Conservation (phyloP, 2,113 vertebrate genomes). For the Tachuris rubrigastra region DNA sequence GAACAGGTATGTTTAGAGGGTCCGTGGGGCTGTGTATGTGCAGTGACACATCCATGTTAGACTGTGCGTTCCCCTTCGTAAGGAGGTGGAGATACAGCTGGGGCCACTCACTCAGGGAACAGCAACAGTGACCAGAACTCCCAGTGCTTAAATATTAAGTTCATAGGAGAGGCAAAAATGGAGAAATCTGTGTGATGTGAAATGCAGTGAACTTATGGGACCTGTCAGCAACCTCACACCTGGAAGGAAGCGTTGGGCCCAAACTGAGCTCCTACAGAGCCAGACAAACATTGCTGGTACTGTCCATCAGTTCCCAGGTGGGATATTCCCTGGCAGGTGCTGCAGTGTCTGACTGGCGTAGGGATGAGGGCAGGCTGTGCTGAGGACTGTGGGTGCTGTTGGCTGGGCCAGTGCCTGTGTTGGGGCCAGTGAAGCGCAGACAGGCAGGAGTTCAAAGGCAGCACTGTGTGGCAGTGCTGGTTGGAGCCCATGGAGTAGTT, state of each 20-base stretch:
- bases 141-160: not conserved
- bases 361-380: not conserved
- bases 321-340: not conserved
- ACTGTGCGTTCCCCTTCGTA: not conserved
- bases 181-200: not conserved
- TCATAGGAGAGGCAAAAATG: not conserved
- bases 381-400: not conserved
- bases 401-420: not conserved
- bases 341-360: not conserved
- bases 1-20: conserved; percentile 21
- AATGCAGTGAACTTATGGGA: not conserved
- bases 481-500: rapidly evolving
- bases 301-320: not conserved
- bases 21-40: not conserved
- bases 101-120: not conserved
- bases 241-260: not conserved
- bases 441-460: not conserved
- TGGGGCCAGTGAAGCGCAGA: not conserved
- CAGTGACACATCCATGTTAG: rapidly evolving
- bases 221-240: not conserved
- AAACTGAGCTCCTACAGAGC: not conserved
- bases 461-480: not conserved
- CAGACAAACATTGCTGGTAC: not conserved
- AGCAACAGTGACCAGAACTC: not conserved
- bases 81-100: not conserved